phyloP scores from a whole-genome alignment of 2,113 vertebrate species.

The Trogon melanurus region DNA sequence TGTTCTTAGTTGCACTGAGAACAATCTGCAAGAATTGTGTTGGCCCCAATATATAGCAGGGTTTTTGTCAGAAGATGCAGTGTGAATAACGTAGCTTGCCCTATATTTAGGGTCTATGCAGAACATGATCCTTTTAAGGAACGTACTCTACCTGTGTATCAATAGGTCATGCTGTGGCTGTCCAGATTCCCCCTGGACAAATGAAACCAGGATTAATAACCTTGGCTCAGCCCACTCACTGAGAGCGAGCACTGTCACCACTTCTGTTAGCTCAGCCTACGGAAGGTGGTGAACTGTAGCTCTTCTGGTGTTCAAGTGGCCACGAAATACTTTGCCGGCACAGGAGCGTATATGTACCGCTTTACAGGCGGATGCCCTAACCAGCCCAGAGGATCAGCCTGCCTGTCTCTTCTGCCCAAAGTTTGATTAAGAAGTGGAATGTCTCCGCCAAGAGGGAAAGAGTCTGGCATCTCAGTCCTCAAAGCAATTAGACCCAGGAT shows the following conservation, averaged over 20 bases:
- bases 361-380: neutral
- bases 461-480: neutral
- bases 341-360: neutral
- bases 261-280: neutral
- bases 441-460: neutral
- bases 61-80: neutral
- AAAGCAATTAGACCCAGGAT: neutral
- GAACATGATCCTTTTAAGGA: neutral
- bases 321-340: neutral
- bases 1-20: constrained; percentile 1
- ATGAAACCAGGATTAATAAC: neutral
- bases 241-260: neutral
- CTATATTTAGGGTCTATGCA: neutral
- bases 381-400: neutral
- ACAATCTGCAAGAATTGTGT: neutral
- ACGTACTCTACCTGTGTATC: neutral
- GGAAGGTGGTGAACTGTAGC: neutral
- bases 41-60: neutral
- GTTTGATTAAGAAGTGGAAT: neutral
- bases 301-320: neutral
- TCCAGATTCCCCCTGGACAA: neutral
- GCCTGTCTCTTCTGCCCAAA: neutral
- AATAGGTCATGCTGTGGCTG: neutral
- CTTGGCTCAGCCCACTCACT: neutral
- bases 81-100: neutral